Conservation (phyloP, 2,888 invertebrate genomes). For the Papilio gigon region DNA sequence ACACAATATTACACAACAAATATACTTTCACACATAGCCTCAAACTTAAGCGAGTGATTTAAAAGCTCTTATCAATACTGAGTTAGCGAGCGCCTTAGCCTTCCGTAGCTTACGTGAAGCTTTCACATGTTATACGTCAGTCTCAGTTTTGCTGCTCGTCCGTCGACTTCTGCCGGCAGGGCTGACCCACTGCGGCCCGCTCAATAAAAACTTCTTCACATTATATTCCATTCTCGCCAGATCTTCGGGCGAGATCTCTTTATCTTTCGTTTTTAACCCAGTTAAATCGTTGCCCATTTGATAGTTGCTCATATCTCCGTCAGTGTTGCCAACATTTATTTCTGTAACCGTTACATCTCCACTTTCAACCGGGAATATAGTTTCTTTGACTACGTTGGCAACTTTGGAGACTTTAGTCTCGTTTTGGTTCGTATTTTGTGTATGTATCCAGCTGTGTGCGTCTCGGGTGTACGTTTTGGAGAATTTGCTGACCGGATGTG, state of each 20-base stretch:
- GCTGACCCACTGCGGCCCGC: conserved; percentile 76
- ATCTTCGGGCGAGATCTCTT: conserved; percentile 80
- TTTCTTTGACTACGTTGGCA: conserved; percentile 70
- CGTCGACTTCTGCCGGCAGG: conserved; percentile 68
- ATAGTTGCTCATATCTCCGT: conserved; percentile 44
- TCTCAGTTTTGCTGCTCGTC: conserved; percentile 82
- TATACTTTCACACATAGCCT: conserved; percentile 23
- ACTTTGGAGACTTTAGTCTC: conserved; percentile 51
- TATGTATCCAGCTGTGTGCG: conserved; percentile 62
- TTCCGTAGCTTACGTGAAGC: background rate
- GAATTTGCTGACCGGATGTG: conserved; percentile 77
- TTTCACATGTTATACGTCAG: conserved; percentile 69
- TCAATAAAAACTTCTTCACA: conserved; percentile 88
- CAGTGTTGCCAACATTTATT: conserved; percentile 63
- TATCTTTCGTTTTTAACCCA: conserved; percentile 63
- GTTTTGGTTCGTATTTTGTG: conserved; percentile 51
- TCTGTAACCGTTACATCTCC: conserved; percentile 70
- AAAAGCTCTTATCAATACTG: conserved; percentile 35
- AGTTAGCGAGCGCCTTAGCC: background rate
- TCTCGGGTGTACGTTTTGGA: conserved; percentile 66
- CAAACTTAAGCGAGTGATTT: conserved; percentile 35
- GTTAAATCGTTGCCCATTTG: conserved; percentile 52
- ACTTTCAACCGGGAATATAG: conserved; percentile 73
- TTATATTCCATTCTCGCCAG: conserved; percentile 89
- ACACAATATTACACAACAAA: conserved; percentile 9